Conservation (phyloP, 2,797 vertebrate genomes). For the Varecia variegata region DNA sequence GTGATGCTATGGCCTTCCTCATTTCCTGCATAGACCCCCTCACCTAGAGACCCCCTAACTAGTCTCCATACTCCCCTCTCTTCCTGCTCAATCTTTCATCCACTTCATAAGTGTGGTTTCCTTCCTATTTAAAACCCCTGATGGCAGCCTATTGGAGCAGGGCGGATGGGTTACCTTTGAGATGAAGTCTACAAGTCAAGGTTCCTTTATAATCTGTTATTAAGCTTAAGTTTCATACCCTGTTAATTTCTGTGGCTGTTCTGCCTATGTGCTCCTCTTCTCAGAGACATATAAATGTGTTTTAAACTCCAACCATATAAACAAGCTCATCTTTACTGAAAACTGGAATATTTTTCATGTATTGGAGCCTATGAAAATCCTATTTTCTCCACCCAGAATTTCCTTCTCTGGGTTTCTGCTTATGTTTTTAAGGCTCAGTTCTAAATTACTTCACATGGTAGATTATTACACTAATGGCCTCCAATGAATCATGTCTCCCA, state of each 20-base stretch:
- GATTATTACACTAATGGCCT: not conserved
- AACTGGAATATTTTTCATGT: not conserved
- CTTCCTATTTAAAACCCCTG: not conserved
- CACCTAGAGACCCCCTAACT: not conserved
- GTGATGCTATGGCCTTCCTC: not conserved
- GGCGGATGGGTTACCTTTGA: not conserved
- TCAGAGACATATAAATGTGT: not conserved
- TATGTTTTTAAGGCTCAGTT: not conserved
- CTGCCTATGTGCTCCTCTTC: not conserved
- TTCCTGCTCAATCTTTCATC: not conserved
- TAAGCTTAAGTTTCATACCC: not conserved
- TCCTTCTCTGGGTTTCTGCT: not conserved
- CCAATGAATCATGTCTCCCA: not conserved
- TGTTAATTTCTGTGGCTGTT: not conserved
- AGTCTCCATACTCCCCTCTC: not conserved
- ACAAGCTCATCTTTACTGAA: not conserved
- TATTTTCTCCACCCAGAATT: not conserved
- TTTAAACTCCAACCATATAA: not conserved
- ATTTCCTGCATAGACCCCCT: not conserved
- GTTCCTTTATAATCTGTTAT: not conserved
- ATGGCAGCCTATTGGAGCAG: not conserved
- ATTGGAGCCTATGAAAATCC: not conserved
- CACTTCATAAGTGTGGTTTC: not conserved
- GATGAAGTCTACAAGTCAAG: not conserved
- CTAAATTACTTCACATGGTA: not conserved